These are phyloP conservation scores for Hanleya hanleyi DNA, from an alignment of 2,888 invertebrate species.

Conservation along the genomic window DNA sequence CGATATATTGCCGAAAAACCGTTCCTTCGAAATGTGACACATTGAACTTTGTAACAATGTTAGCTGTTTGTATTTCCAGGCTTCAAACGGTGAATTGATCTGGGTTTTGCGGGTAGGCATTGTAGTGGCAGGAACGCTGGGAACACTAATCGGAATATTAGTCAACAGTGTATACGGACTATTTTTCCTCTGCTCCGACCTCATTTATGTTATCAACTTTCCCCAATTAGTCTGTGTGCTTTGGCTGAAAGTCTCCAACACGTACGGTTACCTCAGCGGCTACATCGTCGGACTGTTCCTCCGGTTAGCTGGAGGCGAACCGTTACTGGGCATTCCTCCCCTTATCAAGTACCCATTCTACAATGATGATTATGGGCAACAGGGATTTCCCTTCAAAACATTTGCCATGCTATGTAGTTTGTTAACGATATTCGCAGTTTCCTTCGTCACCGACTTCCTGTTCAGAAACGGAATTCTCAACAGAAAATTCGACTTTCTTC, in stretches of 20 bases:
- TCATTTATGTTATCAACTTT: slow-evolving; percentile 33
- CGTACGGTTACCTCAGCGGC: slow-evolving; percentile 40
- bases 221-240: slow-evolving; percentile 32
- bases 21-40: no score
- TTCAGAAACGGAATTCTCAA: slow-evolving; percentile 18
- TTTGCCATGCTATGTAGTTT: slow-evolving; percentile 25
- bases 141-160: slow-evolving; percentile 24
- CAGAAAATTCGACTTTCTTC: slow-evolving; percentile 8
- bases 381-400: slow-evolving; percentile 26
- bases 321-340: slow-evolving; percentile 85
- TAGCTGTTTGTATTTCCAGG: slow-evolving; percentile 24
- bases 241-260: slow-evolving; percentile 18
- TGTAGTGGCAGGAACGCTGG: slow-evolving; percentile 17
- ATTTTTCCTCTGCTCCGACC: slow-evolving; percentile 32
- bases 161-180: slow-evolving; percentile 29
- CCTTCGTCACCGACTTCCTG: neutral
- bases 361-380: slow-evolving; percentile 75
- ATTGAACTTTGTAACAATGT: no score
- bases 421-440: slow-evolving; percentile 11
- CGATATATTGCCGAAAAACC: no score
- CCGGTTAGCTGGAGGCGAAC: slow-evolving; percentile 90
- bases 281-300: slow-evolving; percentile 83
- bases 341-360: slow-evolving; percentile 85
- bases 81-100: slow-evolving; percentile 21
- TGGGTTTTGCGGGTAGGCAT: slow-evolving; percentile 25